Evolutionary conservation across 2,797 vertebrate genomes (phyloP), one percentile per base, ranked within the genome.

Genomic region (Loriculus beryllinus): DNA sequence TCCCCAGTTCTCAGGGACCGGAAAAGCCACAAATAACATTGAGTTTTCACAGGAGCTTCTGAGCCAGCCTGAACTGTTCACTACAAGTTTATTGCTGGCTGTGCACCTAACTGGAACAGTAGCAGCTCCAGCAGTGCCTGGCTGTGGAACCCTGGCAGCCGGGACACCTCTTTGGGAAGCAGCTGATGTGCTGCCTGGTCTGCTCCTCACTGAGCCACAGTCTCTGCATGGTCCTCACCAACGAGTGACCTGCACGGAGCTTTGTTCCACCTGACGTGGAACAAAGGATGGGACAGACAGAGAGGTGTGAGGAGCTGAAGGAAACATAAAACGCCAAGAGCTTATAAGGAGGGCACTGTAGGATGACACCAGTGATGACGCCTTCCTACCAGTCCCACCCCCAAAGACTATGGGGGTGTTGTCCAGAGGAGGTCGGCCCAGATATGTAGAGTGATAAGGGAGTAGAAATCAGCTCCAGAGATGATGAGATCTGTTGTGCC

Each of bases 111-210:
- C 64, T 25, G 20, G 45, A 64, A 71, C 28, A 60, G 57, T 40
- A 76, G 67, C 51, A 39, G n/a, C 54, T 62, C 47, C 60, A 14
- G n/a, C 25, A 80, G 69, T 14, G 39, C 59, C 64, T 43, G 1
- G 3, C 15, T 17, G 26, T 28, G 21, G 31, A 29, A 37, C 10
- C 25, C 4, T 0, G 6, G 52, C 8, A 68, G 9, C 54, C n/a
- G 20, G 52, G 54, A 77, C 20, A 21, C 47, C 39, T 29, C 39
- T 15, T 26, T n/a, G 51, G 49, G 45, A 69, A 76, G 9, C 21
- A 56, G 6, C 43, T 5, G 3, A 28, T 51, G 12, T 0, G 16
- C 43, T 9, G 12, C 43, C 40, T 0, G 0, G 20, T 70, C 40
- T 67, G 23, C 40, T 90, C 25, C 57, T 67, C 51, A 7, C 23